Evolutionary conservation across 2,797 vertebrate species (phyloP).

Genomic region (Phataginus tricuspis): DNA sequence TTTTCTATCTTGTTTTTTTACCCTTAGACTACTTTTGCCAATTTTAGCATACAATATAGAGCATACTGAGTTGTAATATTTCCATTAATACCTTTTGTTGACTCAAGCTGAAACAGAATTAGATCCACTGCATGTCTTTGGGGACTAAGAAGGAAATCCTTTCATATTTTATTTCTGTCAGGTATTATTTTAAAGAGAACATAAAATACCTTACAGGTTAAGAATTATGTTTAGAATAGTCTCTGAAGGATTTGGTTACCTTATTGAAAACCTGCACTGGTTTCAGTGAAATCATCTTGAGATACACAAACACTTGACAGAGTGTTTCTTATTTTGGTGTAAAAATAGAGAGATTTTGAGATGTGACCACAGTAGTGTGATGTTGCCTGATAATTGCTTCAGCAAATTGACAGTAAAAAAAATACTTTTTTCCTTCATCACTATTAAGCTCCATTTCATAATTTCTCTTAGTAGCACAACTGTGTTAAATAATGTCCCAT

Average conservation of each 20-base stretch:
- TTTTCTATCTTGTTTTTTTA: background rate
- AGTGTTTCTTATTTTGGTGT: background rate
- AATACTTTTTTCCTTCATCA: background rate
- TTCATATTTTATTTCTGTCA: conserved; percentile 74
- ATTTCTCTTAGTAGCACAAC: background rate
- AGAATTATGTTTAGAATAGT: conserved; percentile 68
- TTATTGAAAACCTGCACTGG: conserved; percentile 70
- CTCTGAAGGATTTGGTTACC: conserved; percentile 69
- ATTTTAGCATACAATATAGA: background rate
- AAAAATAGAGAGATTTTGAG: conserved; percentile 35
- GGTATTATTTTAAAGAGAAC: conserved; percentile 68
- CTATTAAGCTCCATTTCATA: background rate
- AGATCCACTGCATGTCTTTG: background rate
- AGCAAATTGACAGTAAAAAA: background rate
- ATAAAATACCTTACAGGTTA: conserved; percentile 64
- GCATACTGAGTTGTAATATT: background rate
- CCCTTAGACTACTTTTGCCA: background rate
- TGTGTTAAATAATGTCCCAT: background rate
- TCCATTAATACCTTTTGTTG: background rate
- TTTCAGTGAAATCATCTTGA: conserved; percentile 20
- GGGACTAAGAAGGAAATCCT: conserved; percentile 59
- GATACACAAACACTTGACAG: background rate
- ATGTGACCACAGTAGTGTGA: background rate
- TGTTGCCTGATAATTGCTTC: background rate
- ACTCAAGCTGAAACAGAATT: conserved; percentile 10